phyloP scores from a whole-genome alignment of 1,140 invertebrate genomes.

The Scylla paramamosain region DNA sequence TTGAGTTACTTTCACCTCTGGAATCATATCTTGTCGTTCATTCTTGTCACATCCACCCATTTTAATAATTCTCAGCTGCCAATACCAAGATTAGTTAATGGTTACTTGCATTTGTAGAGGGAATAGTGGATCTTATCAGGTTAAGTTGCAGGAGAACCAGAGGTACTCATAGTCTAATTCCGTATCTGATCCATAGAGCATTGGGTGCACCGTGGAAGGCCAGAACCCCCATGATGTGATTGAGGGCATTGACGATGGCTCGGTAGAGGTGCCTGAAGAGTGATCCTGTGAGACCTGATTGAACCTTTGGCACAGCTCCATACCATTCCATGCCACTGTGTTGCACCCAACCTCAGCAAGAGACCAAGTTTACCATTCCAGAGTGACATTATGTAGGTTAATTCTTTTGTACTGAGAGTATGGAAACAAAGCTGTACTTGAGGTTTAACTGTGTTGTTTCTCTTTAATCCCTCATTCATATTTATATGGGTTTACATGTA shows the following conservation, averaged over 20 bases:
- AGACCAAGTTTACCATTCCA: neutral
- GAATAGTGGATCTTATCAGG: too few species aligned
- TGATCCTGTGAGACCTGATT: slow-evolving; percentile 80
- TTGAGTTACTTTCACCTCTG: too few species aligned
- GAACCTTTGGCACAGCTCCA: neutral
- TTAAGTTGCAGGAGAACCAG: too few species aligned
- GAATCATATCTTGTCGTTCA: too few species aligned
- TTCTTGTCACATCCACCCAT: too few species aligned
- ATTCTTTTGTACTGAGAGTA: neutral
- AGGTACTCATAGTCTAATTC: too few species aligned
- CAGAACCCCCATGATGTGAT: slow-evolving; percentile 96
- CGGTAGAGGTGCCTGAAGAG: slow-evolving; percentile 91
- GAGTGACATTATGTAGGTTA: neutral
- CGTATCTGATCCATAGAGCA: slow-evolving; percentile 82
- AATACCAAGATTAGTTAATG: too few species aligned
- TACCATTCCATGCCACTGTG: neutral
- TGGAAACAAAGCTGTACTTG: neutral
- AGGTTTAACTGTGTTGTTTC: too few species aligned
- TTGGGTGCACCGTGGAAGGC: slow-evolving; percentile 94
- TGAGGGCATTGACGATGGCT: slow-evolving; percentile 93
- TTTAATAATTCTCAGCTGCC: too few species aligned
- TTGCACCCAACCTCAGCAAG: neutral
- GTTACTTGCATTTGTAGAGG: too few species aligned
- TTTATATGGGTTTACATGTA: too few species aligned
- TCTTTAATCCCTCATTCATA: too few species aligned